phyloP scores from a whole-genome alignment of 1,140 invertebrate species.

The Ips nitidus region DNA sequence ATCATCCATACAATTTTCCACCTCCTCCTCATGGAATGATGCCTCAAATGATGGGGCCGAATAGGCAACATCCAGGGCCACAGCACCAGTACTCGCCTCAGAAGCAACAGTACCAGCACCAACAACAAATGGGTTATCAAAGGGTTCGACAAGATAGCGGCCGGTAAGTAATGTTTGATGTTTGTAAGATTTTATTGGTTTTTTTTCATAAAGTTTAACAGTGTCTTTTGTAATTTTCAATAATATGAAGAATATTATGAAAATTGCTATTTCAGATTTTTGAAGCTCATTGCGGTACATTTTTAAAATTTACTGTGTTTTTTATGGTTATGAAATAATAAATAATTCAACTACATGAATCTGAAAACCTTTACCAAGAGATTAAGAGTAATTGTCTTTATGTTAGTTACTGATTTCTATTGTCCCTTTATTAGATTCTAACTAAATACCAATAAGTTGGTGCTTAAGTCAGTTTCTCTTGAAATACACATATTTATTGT shows the following conservation, averaged over 20 bases:
- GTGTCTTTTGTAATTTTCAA: background rate
- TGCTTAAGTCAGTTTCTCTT: too few relatives aligned
- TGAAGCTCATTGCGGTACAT: too few relatives aligned
- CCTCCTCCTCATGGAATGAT: slow-evolving; percentile 40
- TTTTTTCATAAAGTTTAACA: background rate
- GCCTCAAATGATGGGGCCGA: slow-evolving; percentile 41
- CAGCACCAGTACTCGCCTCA: slow-evolving; percentile 51
- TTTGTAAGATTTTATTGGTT: background rate
- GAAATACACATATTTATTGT: too few relatives aligned
- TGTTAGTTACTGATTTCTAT: too few relatives aligned
- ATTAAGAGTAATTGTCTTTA: too few relatives aligned
- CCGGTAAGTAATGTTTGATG: slow-evolving; percentile 11
- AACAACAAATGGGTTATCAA: slow-evolving; percentile 17
- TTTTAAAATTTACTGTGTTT: too few relatives aligned
- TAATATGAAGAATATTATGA: background rate
- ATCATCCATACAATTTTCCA: slow-evolving; percentile 45
- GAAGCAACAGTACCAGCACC: slow-evolving; percentile 44
- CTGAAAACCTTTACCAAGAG: too few relatives aligned
- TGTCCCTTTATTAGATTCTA: too few relatives aligned
- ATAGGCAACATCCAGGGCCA: slow-evolving; percentile 31
- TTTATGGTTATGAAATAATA: too few relatives aligned
- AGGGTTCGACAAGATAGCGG: slow-evolving; percentile 30
- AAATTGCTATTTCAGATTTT: too few relatives aligned
- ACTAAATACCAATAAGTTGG: too few relatives aligned
- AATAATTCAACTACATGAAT: too few relatives aligned